Percentiles rank a stretch among this genome's conserved stretches.
phyloP scores from a whole-genome alignment of 2,888 invertebrate species.

The Panzeria rudis region DNA sequence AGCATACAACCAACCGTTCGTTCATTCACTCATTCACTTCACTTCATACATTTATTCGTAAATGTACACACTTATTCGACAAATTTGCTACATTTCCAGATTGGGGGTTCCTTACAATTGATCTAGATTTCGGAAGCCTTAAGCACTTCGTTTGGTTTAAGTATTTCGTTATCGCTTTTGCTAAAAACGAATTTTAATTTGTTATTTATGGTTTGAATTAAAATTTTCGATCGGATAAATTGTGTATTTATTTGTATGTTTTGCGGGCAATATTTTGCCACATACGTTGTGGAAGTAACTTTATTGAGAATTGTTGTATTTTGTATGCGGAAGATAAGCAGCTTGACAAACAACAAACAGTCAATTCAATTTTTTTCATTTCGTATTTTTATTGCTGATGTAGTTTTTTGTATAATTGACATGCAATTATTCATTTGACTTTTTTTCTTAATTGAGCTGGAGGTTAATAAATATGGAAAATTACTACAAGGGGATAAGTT shows the following conservation, averaged over 20 bases:
- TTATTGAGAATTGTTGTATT: conserved; percentile 30
- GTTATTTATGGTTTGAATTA: conserved; percentile 70
- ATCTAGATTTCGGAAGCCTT: conserved; percentile 69
- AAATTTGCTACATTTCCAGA: conserved; percentile 58
- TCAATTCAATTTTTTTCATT: conserved; percentile 31
- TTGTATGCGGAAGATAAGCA: conserved; percentile 61
- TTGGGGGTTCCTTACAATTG: conserved; percentile 58
- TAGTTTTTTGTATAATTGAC: conserved; percentile 46
- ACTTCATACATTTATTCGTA: conserved; percentile 15
- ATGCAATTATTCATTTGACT: conserved; percentile 50
- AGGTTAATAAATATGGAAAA: background rate
- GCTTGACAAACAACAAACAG: conserved; percentile 16
- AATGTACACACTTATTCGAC: conserved; percentile 59
- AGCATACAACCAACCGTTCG: conserved; percentile 33
- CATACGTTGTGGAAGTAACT: conserved; percentile 45
- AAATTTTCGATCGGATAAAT: conserved; percentile 62
- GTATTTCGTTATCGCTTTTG: conserved; percentile 58
- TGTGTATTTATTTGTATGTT: conserved; percentile 48
- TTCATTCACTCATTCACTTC: conserved; percentile 11
- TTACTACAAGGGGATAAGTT: background rate
- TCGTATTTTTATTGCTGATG: background rate
- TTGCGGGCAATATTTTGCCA: conserved; percentile 35
- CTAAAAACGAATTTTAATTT: conserved; percentile 68
- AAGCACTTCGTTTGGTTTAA: conserved; percentile 54
- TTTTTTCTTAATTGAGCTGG: conserved; percentile 18